Evolutionary conservation across 2,888 invertebrate genomes (phyloP), one percentile per base, ranked within the genome.

Genomic region (Darwinula stevensoni): DNA sequence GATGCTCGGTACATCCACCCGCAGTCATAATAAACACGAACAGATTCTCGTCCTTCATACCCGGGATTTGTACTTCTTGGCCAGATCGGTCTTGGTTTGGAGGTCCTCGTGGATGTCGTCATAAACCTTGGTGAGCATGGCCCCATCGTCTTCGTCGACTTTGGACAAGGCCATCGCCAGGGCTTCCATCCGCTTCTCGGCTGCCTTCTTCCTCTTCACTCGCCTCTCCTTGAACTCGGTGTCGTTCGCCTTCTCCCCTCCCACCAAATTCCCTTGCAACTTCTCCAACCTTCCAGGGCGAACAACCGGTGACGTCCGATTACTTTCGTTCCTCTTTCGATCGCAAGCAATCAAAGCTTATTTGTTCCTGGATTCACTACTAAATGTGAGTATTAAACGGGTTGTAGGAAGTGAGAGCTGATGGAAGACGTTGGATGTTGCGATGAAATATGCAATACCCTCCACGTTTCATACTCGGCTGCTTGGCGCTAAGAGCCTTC

Each of bases 51-150:
- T n/a, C 16, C 4, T 31, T 17, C 35, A 36, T 41, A 65, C 63
- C 54, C 65, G 67, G 39, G 63, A 58, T 36, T 65, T 58, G 41
- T 63, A 64, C 37, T 59, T 61, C 41, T 66, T 60, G 17, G 73
- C 50, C 5, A 62, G 54, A 31, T 67, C 65, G 4, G 65, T 67
- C 47, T 70, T 70, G 1, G 60, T 59, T 37, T 63, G 61, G n/a
- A 76, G 54, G 45, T 75, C 73, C 38, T 69, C 67, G 39, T 71
- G 69, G 34, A 74, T 69, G 39, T 65, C 67, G 40, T 69, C 70
- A 45, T 73, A 76, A 35, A 75, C 73, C 35, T 57, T 54, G 27
- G 61, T 42, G 46, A 76, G 63, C 2, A 71, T 54, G 4, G 65
- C 56, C 42, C 68, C 69, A 37, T 72, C 72, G 40, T 70, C 68